Evolutionary conservation across 2,888 invertebrate species (phyloP).

Genomic region (Teleiodes luculella): DNA sequence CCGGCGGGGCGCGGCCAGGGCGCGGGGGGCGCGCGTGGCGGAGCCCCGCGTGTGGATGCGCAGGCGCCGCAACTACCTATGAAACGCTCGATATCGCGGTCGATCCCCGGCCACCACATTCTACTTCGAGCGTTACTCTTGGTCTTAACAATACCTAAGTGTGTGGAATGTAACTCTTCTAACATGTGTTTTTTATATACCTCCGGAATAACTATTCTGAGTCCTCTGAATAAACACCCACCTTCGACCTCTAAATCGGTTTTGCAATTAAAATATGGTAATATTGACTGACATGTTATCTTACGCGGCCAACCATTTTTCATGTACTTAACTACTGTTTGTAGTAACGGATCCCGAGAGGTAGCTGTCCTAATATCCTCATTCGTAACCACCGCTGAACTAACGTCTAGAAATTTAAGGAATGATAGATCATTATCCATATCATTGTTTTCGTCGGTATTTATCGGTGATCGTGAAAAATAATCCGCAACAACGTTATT

Average conservation of each 20-base stretch:
- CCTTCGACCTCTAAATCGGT: constrained; percentile 5
- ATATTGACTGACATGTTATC: constrained; percentile 3
- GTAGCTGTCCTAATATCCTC: constrained; percentile 6
- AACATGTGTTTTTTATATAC: constrained; percentile 13
- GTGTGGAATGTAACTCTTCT: no score
- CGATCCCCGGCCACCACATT: no score
- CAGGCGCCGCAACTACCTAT: constrained; percentile 1
- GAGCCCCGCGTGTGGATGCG: background rate
- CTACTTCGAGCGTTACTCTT: no score
- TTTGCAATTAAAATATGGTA: constrained; percentile 14
- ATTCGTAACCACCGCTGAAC: background rate
- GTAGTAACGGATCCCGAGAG: background rate
- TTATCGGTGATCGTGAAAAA: background rate
- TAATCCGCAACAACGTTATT: no score
- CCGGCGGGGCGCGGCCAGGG: background rate
- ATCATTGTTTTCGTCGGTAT: no score
- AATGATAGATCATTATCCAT: background rate
- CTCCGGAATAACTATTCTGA: constrained; percentile 16
- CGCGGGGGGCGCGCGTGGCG: constrained; percentile 8
- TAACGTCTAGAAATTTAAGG: no score
- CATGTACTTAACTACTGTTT: constrained; percentile 12
- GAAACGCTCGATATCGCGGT: background rate
- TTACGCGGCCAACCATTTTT: constrained; percentile 15
- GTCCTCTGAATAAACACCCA: constrained; percentile 11
- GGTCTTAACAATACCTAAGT: no score